Conservation (phyloP, 2,797 vertebrate species). For the Malurus splendens region DNA sequence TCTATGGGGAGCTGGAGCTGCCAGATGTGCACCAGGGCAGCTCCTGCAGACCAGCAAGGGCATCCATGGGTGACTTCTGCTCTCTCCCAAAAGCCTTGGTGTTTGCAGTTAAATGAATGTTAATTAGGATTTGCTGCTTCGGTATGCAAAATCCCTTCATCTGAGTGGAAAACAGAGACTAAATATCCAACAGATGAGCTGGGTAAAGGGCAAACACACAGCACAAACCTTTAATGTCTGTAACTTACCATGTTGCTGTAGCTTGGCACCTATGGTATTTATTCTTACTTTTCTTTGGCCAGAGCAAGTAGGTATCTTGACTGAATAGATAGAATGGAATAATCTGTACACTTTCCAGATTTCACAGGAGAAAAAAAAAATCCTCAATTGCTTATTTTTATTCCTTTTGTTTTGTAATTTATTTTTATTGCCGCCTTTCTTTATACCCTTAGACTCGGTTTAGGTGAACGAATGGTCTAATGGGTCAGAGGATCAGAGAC, state of each 20-base stretch:
- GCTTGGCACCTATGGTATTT: neutral
- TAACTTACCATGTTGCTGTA: neutral
- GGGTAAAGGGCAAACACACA: neutral
- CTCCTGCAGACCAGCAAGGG: neutral
- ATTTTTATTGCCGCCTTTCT: conserved; percentile 54
- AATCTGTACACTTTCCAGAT: neutral
- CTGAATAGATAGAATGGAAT: neutral
- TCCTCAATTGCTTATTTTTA: neutral
- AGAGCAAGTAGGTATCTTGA: neutral
- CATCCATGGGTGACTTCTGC: neutral
- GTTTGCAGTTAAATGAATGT: neutral
- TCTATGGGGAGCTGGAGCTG: neutral
- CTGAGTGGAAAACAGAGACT: neutral
- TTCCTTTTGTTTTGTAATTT: conserved; percentile 43
- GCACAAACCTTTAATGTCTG: neutral
- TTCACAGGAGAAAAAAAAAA: neutral
- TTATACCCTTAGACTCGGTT: neutral
- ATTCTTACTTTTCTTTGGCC: conserved; percentile 6
- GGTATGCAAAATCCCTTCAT: neutral
- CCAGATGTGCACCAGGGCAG: neutral
- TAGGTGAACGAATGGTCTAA: conserved; percentile 37
- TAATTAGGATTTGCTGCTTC: neutral
- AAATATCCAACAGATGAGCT: neutral
- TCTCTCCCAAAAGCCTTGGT: neutral
- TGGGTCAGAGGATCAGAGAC: conserved; percentile 53